Evolutionary conservation across 2,888 invertebrate genomes (phyloP).

Genomic region (Gonocerus acuteangulatus): DNA sequence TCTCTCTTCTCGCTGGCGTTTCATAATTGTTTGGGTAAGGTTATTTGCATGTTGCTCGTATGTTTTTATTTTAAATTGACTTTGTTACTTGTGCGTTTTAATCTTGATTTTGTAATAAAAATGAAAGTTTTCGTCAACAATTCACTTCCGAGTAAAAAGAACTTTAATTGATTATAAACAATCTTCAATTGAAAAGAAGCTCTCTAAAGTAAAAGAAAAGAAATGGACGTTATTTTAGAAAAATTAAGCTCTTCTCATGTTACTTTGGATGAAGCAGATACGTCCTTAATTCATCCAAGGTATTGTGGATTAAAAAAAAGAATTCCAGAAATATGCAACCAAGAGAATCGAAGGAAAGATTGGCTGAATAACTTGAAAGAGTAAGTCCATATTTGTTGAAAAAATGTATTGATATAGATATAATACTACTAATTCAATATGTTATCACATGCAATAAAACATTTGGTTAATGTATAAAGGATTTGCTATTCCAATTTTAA

Average conservation of each 20-base stretch:
- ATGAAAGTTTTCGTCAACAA: no score
- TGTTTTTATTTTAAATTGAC: no score
- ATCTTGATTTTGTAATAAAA: no score
- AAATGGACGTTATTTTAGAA: slow-evolving; percentile 29
- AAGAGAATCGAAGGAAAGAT: slow-evolving; percentile 50
- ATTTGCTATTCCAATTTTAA: neutral
- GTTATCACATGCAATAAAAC: neutral
- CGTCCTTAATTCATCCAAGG: slow-evolving; percentile 28
- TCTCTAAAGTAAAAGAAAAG: no score
- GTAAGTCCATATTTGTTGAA: slow-evolving; percentile 43
- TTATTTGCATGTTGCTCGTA: no score
- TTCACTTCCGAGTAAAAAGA: no score
- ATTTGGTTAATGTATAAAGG: neutral
- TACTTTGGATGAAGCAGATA: slow-evolving; percentile 28
- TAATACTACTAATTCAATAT: neutral
- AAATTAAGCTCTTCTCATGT: slow-evolving; percentile 27
- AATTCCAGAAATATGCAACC: slow-evolving; percentile 38
- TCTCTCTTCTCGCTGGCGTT: no score
- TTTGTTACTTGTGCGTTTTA: no score
- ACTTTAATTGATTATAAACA: no score
- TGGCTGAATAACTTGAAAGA: slow-evolving; percentile 53
- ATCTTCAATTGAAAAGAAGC: no score
- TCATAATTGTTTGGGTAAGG: no score
- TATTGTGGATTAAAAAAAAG: slow-evolving; percentile 30
- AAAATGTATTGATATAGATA: slow-evolving; percentile 1